Base-by-base conservation (phyloP, 1,140 invertebrate species). In the Trissolcus basalis region DNA sequence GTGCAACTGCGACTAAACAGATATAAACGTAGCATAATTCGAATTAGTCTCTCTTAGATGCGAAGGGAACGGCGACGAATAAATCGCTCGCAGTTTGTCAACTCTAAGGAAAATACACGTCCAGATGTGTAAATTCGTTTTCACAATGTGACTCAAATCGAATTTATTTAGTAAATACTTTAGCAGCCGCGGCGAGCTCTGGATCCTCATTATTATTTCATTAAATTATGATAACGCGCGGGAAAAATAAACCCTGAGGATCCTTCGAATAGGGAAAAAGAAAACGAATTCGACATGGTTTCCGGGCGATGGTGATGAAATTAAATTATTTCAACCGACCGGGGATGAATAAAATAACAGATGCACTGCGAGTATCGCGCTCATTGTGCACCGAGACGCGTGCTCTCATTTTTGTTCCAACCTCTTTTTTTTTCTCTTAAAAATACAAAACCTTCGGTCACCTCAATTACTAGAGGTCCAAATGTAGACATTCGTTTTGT, bases 11-110 rank as follows among this genome's bases (percentile, higher is more conserved):
- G 67, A 71, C 67, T 77, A 77, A 77, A 71, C 45, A 67, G 61
- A 77, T 77, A 27, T 27, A 77, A 77, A 77, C 67, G 67, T 76
- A 76, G 73, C 61, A 61, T 70, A 76, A 76, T 77, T 71, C 51
- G 67, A 77, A 67, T 67, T 60, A 71, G 59, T 69, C 27, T 76
- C 43, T 64, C 63, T 39, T 9, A 60, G 67, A 77, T 49, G n/a
- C n/a, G 56, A 64, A 35, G 33, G 10, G 33, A 10, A 5, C 33
- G 33, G 41, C 35, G 41, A 49, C 48, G 54, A 60, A 56, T 65
- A 60, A 70, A 76, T 76, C 65, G 27, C 49, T 14, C 54, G 41
- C n/a, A 8, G n/a, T 59, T 58, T 64, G 58, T 59, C 64, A 58
- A 68, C 50, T 75, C 64, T 68, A 64, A 75, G 59, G 53, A 75